phyloP scores from a whole-genome alignment of 2,113 vertebrate species.

The Corythornis madagascariensis region DNA sequence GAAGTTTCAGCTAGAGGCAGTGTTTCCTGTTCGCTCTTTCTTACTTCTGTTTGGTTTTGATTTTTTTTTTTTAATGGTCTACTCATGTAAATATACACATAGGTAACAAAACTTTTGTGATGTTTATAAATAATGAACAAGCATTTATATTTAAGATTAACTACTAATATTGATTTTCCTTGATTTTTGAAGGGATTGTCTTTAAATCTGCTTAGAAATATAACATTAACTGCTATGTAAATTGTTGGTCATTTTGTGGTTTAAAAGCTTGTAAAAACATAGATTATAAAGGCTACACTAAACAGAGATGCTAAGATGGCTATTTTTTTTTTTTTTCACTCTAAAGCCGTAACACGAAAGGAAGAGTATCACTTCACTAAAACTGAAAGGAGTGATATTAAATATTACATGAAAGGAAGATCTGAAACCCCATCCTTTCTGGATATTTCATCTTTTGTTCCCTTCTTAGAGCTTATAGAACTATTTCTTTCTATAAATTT shows the following conservation, averaged over 20 bases:
- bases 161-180: neutral
- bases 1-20: neutral
- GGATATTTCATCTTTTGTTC: neutral
- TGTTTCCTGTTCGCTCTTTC: neutral
- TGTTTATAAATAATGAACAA: neutral
- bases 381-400: neutral
- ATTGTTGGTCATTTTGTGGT: neutral
- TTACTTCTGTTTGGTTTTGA: neutral
- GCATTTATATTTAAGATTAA: neutral
- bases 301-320: neutral
- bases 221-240: neutral
- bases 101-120: neutral
- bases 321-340: neutral
- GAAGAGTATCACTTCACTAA: neutral
- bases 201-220: neutral
- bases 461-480: neutral
- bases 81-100: neutral
- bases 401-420: conserved; percentile 29
- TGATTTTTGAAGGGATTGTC: neutral
- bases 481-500: neutral
- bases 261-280: neutral
- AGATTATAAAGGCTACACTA: neutral
- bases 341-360: neutral
- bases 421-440: neutral
- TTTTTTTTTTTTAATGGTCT: neutral